phyloP scores from a whole-genome alignment of 2,888 invertebrate species.

The Sesia bembeciformis region DNA sequence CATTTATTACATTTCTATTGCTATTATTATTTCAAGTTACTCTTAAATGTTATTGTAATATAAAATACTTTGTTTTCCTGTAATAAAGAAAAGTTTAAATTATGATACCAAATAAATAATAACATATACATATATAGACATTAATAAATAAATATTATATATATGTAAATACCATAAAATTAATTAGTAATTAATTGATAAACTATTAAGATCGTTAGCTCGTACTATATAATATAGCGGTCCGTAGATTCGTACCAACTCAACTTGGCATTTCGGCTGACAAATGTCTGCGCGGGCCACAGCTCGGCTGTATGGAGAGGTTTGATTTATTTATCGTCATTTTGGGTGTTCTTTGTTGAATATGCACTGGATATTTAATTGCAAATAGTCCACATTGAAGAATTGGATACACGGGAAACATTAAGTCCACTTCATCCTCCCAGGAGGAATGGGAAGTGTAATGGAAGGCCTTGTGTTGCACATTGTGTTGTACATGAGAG shows the following conservation, averaged over 20 bases:
- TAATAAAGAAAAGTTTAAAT: background rate
- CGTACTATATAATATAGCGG: conserved; percentile 36
- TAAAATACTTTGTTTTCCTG: background rate
- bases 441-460: too few relatives aligned
- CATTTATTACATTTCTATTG: too few relatives aligned
- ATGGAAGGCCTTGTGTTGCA: too few relatives aligned
- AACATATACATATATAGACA: background rate
- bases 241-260: conserved; percentile 57
- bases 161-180: too few relatives aligned
- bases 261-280: conserved; percentile 68
- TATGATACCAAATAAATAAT: background rate
- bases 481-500: too few relatives aligned
- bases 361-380: too few relatives aligned
- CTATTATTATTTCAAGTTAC: too few relatives aligned
- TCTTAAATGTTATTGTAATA: too few relatives aligned
- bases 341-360: background rate
- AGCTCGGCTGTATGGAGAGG: conserved; percentile 32
- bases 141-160: too few relatives aligned
- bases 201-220: conserved; percentile 33
- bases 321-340: conserved; percentile 13
- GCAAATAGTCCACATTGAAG: too few relatives aligned
- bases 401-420: too few relatives aligned
- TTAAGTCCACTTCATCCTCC: too few relatives aligned
- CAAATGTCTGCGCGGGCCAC: conserved; percentile 44
- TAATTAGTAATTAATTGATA: background rate